Evolutionary conservation across 2,888 invertebrate species (phyloP), one percentile per base, ranked within the genome.

Genomic region (Gibbula magus): DNA sequence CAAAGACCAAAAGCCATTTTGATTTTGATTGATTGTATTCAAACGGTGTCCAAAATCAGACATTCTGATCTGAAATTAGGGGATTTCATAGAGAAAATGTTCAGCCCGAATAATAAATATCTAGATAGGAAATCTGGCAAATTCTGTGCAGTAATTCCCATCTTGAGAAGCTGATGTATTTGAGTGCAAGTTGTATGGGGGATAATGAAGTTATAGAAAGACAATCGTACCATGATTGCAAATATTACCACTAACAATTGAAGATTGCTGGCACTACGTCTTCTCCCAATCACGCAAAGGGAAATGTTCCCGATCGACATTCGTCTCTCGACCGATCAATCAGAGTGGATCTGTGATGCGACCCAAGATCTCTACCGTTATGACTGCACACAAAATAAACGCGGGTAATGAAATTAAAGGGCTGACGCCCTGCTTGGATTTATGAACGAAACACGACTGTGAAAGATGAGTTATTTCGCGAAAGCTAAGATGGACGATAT

Each of bases 341-440:
- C 70, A 70, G 35, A 16, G 35, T 32, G 70, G 70, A 70, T 70
- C 70, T 70, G 32, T 70, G 70, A 70, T 70, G 70, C 35, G 70
- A 39, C 32, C 70, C 70, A 35, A 70, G 70, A 70, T 70, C 70
- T 70, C 70, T 70, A 70, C 70, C 70, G 70, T 70, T 70, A 70
- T 70, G 70, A 70, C 70, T 70, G 39, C 70, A 70, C 70, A 70
- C 70, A 70, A 70, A 70, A 70, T 70, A 70, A 70, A 70, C 39
- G 70, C 39, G 70, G 39, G 70, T 70, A 70, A 70, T 70, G 70
- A 70, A 70, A 70, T 70, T 70, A 70, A 70, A 70, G 70, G 70
- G 70, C 70, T 35, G 70, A 39, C 70, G 70, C 70, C 4, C 70
- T 8, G 35, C 35, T 70, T 70, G 35, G 70, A 70, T 70, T 70